Evolutionary conservation across 2,797 vertebrate genomes (phyloP).

Genomic region (Echiichthys vipera): DNA sequence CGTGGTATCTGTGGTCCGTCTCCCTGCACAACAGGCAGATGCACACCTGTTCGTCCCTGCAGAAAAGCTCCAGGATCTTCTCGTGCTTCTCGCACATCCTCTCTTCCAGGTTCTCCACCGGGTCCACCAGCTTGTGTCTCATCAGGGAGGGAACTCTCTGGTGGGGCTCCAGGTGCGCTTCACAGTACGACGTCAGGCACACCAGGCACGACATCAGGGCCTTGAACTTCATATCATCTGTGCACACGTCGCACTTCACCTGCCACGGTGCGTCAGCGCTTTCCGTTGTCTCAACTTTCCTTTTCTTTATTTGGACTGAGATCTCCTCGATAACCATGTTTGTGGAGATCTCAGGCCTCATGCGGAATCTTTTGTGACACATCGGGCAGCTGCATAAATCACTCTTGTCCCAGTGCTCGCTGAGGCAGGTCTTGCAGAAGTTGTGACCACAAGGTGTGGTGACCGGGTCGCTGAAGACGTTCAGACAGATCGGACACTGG

Average conservation of each 20-base stretch:
- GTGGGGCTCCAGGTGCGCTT: constrained; percentile 68
- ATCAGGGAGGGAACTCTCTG: constrained; percentile 44
- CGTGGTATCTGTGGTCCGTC: constrained; percentile 61
- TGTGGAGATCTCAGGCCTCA: constrained; percentile 54
- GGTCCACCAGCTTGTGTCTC: constrained; percentile 60
- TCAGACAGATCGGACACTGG: constrained; percentile 56
- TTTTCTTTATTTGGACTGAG: constrained; percentile 61
- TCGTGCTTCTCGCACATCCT: constrained; percentile 62
- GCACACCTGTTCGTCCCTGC: constrained; percentile 52
- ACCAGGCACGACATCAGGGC: constrained; percentile 66
- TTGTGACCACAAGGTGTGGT: constrained; percentile 70
- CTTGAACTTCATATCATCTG: neutral
- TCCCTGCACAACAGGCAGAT: constrained; percentile 65
- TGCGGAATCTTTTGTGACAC: constrained; percentile 64
- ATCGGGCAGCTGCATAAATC: constrained; percentile 59
- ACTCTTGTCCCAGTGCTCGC: constrained; percentile 48
- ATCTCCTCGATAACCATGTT: constrained; percentile 57
- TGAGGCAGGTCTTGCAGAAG: constrained; percentile 72
- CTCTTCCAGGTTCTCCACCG: constrained; percentile 54
- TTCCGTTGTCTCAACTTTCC: constrained; percentile 1
- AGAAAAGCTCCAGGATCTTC: constrained; percentile 64
- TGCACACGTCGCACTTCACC: constrained; percentile 63
- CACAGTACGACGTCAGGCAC: constrained; percentile 65
- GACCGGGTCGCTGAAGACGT: constrained; percentile 64
- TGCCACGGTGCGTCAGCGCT: rapidly evolving